Base-by-base conservation (phyloP, 2,797 vertebrate genomes). In the Strix occidentalis region DNA sequence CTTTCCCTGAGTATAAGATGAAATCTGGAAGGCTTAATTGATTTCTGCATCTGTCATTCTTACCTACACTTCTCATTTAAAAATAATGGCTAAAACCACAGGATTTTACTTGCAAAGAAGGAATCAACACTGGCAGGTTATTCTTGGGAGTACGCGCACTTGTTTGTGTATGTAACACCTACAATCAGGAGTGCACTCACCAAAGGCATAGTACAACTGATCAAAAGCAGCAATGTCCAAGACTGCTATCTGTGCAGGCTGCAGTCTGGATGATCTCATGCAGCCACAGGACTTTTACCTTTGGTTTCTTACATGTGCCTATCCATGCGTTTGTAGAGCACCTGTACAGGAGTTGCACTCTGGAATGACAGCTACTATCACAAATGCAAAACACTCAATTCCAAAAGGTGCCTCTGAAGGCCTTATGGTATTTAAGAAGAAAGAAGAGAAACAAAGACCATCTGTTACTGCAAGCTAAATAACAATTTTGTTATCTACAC, bases 391-490 rank as follows among this genome's bases (percentile, higher is more conserved):
- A 65, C 50, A 68, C 5, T 23, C 74, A 48, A 81, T 58, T 88
- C 57, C 71, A 92, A 74, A 65, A 83, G 46, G 50, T 82, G 39
- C 35, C 69, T 79, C 54, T 45, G 85, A 93, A 84, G 39, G 60
- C 21, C 53, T 56, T 15, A 6, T 15, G 11, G 48, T 63, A 71
- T 93, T 95, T 79, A 79, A 92, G 33, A 93, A 39, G 26, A 74
- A 5, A 92, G 57, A 78, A 94, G 33, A 89, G 75, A 90, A 92
- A 91, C 19, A 75, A 80, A 87, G 53, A 87, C 31, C 66, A 94
- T 86, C 87, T 90, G 72, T 46, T 90, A 90, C 26, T 81, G 48
- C 31, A 84, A 91, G 63, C 29, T 86, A 86, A 88, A 13, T 75
- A 93, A 71, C 58, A 88, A 85, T 60, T 74, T 80, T 41, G 10